Base-by-base conservation (phyloP, 2,888 invertebrate species). In the Tetrapedia diversipes region DNA sequence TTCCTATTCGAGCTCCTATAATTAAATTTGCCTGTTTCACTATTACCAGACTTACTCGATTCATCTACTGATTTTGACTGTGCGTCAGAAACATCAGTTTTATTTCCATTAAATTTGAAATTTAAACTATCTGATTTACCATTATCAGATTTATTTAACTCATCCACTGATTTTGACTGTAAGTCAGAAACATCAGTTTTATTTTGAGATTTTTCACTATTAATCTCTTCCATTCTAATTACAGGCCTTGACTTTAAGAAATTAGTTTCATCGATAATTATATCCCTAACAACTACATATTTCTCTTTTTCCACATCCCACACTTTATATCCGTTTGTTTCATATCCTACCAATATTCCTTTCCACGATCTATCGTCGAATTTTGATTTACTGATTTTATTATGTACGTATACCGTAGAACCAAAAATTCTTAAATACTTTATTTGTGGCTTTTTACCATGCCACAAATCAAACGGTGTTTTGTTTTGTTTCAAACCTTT, bases 381-480 rank as follows among this genome's bases (percentile, higher is more conserved):
- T 8, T 37, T 49, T 22, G 60, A 22, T 45, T 60, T 60, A 10
- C 34, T 27, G 27, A 8, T 37, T 39, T 49, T 63, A 27, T 39
- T 37, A n/a, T 39, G 29, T 6, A 49, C 16, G 8, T 59, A 45
- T 19, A 59, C 19, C 1, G 22, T 57, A 4, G 56, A 41, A 57
- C n/a, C n/a, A 34, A n/a, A n/a, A n/a, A 54, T 22, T 37, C 14
- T 54, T 24, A 39, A 56, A 16, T 56, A 56, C 16, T 27, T 41
- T 7, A 56, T 8, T 56, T 39, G 11, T 3, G 10, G 27, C n/a
- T 27, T 57, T 24, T 41, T 41, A 57, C 41, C 27, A 16, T 53
- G 34, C 19, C 19, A 39, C 7, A 56, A 37, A 24, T 56, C 14
- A 24, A 22, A 54, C 37, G 14, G 37, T 54, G 22, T 54, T 54